These are phyloP conservation scores for Eristalis pertinax DNA, from an alignment of 2,888 invertebrate species.

Conservation along the genomic window DNA sequence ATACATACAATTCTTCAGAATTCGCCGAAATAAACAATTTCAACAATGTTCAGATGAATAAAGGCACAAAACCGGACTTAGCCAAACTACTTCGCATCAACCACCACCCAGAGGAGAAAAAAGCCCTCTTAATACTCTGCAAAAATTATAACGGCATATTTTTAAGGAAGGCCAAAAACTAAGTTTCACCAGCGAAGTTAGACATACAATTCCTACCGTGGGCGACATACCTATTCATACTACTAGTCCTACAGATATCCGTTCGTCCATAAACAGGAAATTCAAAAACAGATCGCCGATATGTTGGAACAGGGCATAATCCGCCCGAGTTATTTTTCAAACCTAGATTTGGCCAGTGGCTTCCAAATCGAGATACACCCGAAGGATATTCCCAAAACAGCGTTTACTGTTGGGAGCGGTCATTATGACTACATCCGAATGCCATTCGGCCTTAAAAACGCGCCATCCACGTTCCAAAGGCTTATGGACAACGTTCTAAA, in stretches of 20 bases:
- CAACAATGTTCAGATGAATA: not conserved
- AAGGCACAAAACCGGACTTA: not conserved
- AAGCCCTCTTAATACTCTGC: not conserved
- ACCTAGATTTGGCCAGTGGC: not conserved
- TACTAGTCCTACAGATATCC: not conserved
- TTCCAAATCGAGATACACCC: not conserved
- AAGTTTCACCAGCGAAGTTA: not conserved
- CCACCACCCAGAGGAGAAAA: conserved; percentile 1
- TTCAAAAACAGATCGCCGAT: not conserved
- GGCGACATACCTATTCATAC: not conserved
- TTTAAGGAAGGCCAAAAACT: too few relatives aligned
- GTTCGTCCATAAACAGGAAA: too few relatives aligned
- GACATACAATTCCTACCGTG: not conserved
- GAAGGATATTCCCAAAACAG: not conserved
- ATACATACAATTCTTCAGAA: not conserved
- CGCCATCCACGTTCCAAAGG: not conserved
- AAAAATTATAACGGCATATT: not conserved
- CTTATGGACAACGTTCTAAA: too few relatives aligned
- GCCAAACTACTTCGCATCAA: not conserved
- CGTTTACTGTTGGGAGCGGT: not conserved
- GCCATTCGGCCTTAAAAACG: not conserved
- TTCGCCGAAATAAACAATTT: conserved; percentile 17
- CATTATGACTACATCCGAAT: not conserved
- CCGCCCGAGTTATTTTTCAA: not conserved
- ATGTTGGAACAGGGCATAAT: not conserved